phyloP scores from a whole-genome alignment of 53 echinoderm and acorn worm genomes.

The Echinarachnius parma region DNA sequence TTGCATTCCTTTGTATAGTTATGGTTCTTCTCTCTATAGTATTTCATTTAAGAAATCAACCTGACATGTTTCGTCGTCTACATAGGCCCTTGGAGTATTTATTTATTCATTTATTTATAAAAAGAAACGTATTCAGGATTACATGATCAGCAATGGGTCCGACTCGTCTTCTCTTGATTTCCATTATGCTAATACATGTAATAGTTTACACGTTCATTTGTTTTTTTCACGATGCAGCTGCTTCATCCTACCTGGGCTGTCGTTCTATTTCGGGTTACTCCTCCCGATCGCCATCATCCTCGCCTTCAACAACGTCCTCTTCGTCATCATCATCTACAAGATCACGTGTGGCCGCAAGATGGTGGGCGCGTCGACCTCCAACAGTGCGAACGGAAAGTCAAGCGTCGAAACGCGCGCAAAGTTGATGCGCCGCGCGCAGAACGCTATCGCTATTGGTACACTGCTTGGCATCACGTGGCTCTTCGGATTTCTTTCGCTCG shows the following conservation, averaged over 20 bases:
- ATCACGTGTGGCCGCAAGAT: conserved; percentile 16
- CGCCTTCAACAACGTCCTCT: conserved; percentile 9
- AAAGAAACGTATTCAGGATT: too few species aligned
- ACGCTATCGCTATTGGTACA: conserved; percentile 28
- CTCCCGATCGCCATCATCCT: conserved; percentile 21
- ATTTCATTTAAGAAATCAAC: too few species aligned
- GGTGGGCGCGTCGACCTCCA: background rate
- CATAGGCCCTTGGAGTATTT: too few species aligned
- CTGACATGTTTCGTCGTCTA: too few species aligned
- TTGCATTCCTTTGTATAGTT: too few species aligned
- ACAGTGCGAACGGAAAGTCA: background rate
- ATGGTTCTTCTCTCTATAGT: too few species aligned
- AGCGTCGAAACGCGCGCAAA: background rate
- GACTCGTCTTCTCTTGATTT: too few species aligned
- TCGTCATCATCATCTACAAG: conserved; percentile 3
- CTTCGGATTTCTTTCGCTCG: conserved; percentile 21
- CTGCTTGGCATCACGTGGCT: conserved; percentile 26
- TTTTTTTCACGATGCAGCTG: conserved; percentile 4
- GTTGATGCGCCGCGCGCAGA: conserved; percentile 18
- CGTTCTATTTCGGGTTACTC: conserved; percentile 11
- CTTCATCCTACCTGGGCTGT: conserved; percentile 3
- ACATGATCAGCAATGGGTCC: too few species aligned
- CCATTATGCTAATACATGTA: too few species aligned
- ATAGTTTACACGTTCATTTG: background rate
- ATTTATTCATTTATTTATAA: too few species aligned